phyloP scores from a whole-genome alignment of 2,888 invertebrate genomes.

The Hemistola chrysoprasaria region DNA sequence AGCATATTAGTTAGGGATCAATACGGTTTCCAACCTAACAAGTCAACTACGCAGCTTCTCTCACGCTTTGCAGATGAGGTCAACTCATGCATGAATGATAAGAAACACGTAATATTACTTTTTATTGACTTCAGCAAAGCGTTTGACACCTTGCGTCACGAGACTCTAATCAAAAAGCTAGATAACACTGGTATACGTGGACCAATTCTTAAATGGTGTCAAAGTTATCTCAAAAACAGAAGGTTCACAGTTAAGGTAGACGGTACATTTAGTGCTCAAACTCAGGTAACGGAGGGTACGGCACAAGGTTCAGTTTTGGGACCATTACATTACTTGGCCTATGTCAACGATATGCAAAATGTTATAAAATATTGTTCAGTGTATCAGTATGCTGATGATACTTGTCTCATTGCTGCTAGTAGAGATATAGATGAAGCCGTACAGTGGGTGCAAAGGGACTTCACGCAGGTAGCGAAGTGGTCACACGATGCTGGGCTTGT shows the following conservation, averaged over 20 bases:
- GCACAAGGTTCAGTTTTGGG: conserved; percentile 29
- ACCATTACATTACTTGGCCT: too few relatives aligned
- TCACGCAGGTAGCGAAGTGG: conserved; percentile 20
- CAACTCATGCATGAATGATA: not conserved
- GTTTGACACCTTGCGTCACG: conserved; percentile 13
- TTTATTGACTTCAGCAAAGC: too few relatives aligned
- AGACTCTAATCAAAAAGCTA: conserved; percentile 6
- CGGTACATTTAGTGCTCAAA: conserved; percentile 8
- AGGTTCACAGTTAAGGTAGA: conserved; percentile 13
- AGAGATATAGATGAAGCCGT: conserved; percentile 5
- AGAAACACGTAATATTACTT: not conserved
- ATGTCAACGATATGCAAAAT: not conserved
- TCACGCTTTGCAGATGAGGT: too few relatives aligned
- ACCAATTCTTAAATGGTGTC: conserved; percentile 17
- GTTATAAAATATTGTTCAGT: not conserved
- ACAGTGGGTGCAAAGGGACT: conserved; percentile 11
- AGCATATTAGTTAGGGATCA: not conserved
- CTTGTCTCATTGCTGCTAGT: conserved; percentile 25
- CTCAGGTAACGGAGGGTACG: conserved; percentile 17
- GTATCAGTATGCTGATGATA: too few relatives aligned
- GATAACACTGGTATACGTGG: conserved; percentile 21
- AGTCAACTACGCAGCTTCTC: not conserved
- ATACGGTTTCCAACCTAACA: not conserved
- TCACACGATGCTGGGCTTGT: conserved; percentile 27
- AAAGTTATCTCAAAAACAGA: conserved; percentile 17